phyloP scores from a whole-genome alignment of 2,113 vertebrate genomes.

The Macroglossus sobrinus region DNA sequence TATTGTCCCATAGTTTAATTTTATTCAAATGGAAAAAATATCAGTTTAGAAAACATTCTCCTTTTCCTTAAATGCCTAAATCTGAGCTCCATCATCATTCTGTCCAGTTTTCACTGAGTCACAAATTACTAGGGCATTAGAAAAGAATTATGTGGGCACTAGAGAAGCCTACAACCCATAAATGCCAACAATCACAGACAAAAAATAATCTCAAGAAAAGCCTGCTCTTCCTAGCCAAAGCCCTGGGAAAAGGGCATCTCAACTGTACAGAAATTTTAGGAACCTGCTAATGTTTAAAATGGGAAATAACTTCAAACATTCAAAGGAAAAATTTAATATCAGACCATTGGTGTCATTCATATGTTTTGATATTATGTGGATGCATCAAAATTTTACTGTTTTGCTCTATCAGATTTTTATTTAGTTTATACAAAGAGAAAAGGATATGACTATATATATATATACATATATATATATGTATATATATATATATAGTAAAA shows the following conservation, averaged over 20 bases:
- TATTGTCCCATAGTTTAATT: neutral
- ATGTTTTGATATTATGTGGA: neutral
- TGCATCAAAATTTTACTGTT: neutral
- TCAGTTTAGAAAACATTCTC: slow-evolving; percentile 16
- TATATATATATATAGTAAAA: neutral
- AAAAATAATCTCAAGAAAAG: neutral
- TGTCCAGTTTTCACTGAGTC: neutral
- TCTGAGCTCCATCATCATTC: slow-evolving; percentile 2
- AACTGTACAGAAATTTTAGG: neutral
- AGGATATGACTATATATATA: neutral
- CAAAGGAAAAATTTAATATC: neutral
- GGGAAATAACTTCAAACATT: neutral
- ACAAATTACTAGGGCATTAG: neutral
- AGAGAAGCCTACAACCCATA: neutral
- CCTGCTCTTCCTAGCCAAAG: neutral
- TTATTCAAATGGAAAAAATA: slow-evolving; percentile 12
- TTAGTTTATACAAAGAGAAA: neutral
- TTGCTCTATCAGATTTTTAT: neutral
- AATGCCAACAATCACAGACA: neutral
- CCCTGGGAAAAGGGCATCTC: neutral
- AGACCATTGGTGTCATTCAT: neutral
- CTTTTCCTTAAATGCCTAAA: slow-evolving; percentile 20
- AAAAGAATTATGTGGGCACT: neutral
- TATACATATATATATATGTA: neutral
- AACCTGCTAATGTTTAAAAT: neutral